Base-by-base conservation (phyloP, 1,140 invertebrate genomes). In the Zophobas morio region DNA sequence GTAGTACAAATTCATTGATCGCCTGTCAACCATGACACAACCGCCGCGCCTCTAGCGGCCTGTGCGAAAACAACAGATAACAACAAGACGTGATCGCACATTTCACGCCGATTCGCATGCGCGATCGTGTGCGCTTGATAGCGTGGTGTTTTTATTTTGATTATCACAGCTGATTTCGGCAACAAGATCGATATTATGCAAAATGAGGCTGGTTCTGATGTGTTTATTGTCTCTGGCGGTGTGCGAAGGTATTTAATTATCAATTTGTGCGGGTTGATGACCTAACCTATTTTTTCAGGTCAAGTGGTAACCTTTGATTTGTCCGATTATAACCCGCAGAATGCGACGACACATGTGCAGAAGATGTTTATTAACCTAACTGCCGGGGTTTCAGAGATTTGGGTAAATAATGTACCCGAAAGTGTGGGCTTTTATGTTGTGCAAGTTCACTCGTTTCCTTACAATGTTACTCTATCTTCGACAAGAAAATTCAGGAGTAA, bases 1-100 rank as follows among this genome's bases (percentile, higher is more conserved):
- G 81, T 85, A 90, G 88, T 89, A 89, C 86, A 77, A 73, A 77
- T 92, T 93, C 92, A 93, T 93, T 93, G 92, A 93, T 93, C 92
- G 89, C n/a, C 86, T 85, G 84, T 88, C 88, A 88, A 90, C 92
- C 92, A 93, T 93, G 87, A 93, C 81, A 81, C 75, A 80, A 56
- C 54, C 20, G 39, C 39, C 8, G 79, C 75, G 76, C 77, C 54
- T 56, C 57, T 66, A 37, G 54, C 75, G 77, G 71, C 35, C 6
- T 49, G 8, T 37, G 1, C 2, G 6, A 37, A 3, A 54, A 54
- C 51, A 35, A 53, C 0, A 36, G 54, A 54, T 66, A 32, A 42
- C 6, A 32, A 20, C 39, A 66, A 39, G 60, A 42, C 39, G 60
- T 5, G 39, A 66, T 66, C 60, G n/a, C 60, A 2, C 37, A 66